Evolutionary conservation across 2,113 vertebrate species (phyloP), one percentile per base, ranked within the genome.

Genomic region (Tauraco erythrolophus): DNA sequence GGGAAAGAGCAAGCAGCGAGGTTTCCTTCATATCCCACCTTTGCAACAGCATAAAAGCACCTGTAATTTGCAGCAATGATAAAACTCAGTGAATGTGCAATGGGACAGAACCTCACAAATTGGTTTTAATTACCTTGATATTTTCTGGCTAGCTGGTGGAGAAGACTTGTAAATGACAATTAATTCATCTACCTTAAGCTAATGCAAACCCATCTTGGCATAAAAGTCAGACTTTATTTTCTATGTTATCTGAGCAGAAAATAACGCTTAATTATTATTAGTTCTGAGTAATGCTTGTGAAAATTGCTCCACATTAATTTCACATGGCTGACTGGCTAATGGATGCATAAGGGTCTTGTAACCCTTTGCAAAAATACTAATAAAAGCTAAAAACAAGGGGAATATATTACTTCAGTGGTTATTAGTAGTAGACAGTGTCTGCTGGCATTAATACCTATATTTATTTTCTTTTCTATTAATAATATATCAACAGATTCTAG

Each of bases 221-320:
- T 94, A 97, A 95, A 94, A 97, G 94, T 95, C 95, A 93, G 95
- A 50, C 96, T 96, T 97, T 94, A 97, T 95, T 96, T 96, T 96
- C 89, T 92, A 89, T 97, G 94, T 96, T 94, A 97, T 97, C 96
- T 97, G 94, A 97, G 94, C 95, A 96, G 97, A 97, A 97, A 97
- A 97, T 97, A 95, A 97, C 95, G 96, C 92, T 97, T 96, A 97
- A 97, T 97, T 97, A 97, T 97, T 97, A 96, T 96, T 97, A 97
- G 91, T 95, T 92, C 95, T 91, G 96, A 97, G 96, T 96, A 97
- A 97, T 94, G 96, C 94, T 96, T 95, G 89, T 97, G 96, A 95
- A 97, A 97, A 97, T 97, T 96, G 94, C 87, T 97, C 92, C 94
- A 95, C 96, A 97, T 97, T 96, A 96, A 97, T 97, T 97, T 97